Percentiles rank a stretch among this genome's conserved stretches.
Evolutionary conservation across 2,888 invertebrate species (phyloP).

Genomic region (Augochlorella aurata): DNA sequence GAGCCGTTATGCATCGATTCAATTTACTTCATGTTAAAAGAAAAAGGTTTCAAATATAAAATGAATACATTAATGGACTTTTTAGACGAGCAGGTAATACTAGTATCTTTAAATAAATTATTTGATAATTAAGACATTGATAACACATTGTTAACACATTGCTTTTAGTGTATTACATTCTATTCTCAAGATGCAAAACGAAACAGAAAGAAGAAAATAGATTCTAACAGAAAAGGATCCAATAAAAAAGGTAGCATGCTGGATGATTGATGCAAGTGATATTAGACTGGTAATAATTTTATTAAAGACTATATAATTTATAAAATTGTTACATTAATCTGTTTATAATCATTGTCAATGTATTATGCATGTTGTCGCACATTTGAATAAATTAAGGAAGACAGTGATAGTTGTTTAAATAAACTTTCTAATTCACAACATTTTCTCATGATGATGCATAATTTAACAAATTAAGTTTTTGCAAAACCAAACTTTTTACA

Average conservation of each 20-base stretch:
- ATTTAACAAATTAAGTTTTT: background rate
- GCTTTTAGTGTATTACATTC: constrained; percentile 75
- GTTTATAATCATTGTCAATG: background rate
- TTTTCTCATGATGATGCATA: background rate
- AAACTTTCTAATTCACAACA: background rate
- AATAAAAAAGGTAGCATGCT: background rate
- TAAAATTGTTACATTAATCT: constrained; percentile 7
- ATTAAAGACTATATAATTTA: background rate
- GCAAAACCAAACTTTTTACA: constrained; percentile 2
- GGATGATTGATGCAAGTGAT: background rate
- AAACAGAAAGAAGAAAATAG: constrained; percentile 1
- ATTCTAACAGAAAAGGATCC: background rate
- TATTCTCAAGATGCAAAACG: constrained; percentile 55
- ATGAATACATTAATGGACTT: constrained; percentile 82
- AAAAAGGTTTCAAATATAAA: constrained; percentile 81
- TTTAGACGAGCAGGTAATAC: constrained; percentile 82
- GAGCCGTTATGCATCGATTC: constrained; percentile 83
- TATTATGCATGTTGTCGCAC: background rate
- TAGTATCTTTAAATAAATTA: constrained; percentile 7
- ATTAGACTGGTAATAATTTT: background rate
- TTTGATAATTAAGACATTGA: constrained; percentile 2
- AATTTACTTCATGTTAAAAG: constrained; percentile 80
- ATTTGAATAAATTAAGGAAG: background rate
- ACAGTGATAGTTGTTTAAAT: background rate
- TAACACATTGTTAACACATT: constrained; percentile 24